These are phyloP conservation scores for Pangasius mekongensis DNA, from an alignment of 2,797 vertebrate species.

Conservation along the genomic window DNA sequence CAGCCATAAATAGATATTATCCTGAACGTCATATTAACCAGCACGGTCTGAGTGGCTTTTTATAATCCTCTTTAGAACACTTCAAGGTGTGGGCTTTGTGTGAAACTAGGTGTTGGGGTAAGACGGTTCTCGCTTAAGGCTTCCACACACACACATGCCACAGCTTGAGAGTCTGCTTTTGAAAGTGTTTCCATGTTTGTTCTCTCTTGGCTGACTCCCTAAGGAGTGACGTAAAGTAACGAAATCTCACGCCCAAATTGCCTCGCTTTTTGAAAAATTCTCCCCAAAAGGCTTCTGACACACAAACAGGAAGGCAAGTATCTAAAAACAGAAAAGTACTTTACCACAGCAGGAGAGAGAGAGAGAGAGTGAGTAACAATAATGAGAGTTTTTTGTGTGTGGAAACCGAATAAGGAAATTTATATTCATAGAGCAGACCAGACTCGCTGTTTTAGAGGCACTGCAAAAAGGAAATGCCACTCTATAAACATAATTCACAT, in stretches of 20 bases:
- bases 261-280: slow-evolving; percentile 9
- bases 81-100: slow-evolving; percentile 27
- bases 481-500: slow-evolving; percentile 21
- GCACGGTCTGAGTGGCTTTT: slow-evolving; percentile 12
- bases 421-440: slow-evolving; percentile 12
- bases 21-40: slow-evolving; percentile 15
- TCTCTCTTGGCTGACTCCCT: slow-evolving; percentile 36
- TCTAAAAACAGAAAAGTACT: slow-evolving; percentile 8
- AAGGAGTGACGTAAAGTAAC: slow-evolving; percentile 45
- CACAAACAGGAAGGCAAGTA: slow-evolving; percentile 2
- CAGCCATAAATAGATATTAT: slow-evolving; percentile 21
- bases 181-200: slow-evolving; percentile 39
- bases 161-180: slow-evolving; percentile 34
- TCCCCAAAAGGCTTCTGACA: slow-evolving; percentile 31
- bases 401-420: slow-evolving; percentile 7
- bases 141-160: background rate
- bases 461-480: background rate
- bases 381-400: slow-evolving; percentile 7
- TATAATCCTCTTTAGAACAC: slow-evolving; percentile 27
- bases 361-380: slow-evolving; percentile 3
- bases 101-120: slow-evolving; percentile 30
- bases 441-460: slow-evolving; percentile 9
- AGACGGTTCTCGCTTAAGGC: slow-evolving; percentile 26
- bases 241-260: slow-evolving; percentile 43
- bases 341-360: slow-evolving; percentile 14